These are phyloP conservation scores for Misgurnus mizolepis DNA, from an alignment of 2,113 vertebrate genomes.

Conservation along the genomic window DNA sequence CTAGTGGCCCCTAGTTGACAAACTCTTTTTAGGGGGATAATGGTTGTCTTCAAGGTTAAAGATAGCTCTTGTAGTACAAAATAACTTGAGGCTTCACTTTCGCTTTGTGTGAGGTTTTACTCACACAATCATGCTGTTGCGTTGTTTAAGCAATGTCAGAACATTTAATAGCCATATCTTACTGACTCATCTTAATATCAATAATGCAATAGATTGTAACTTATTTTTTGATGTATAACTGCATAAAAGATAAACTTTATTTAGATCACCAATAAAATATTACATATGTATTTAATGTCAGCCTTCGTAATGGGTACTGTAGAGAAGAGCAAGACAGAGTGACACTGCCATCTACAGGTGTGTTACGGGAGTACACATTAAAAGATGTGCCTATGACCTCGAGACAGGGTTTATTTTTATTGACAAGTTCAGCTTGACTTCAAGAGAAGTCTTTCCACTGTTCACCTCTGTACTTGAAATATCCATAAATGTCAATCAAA, in stretches of 20 bases:
- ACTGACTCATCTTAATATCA: neutral
- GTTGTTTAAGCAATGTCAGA: neutral
- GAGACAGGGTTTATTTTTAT: neutral
- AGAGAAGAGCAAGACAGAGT: conserved; percentile 7
- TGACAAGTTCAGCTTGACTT: neutral
- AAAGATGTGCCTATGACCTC: neutral
- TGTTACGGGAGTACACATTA: neutral
- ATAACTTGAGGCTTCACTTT: neutral
- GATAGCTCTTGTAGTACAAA: neutral
- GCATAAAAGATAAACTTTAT: neutral
- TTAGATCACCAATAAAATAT: neutral
- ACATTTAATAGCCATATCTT: neutral
- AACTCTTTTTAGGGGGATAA: neutral
- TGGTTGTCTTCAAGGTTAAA: neutral
- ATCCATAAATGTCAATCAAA: neutral
- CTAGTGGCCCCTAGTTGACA: too few relatives aligned
- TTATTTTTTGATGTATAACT: neutral
- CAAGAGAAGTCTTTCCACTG: neutral
- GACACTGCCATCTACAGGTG: conserved; percentile 10
- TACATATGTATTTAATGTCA: conserved; percentile 16
- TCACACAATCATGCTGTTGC: conserved; percentile 16
- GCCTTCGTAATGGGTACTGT: conserved; percentile 42
- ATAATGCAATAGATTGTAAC: neutral
- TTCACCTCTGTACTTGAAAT: conserved; percentile 42
- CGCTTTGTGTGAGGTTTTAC: neutral